These are phyloP conservation scores for Coendou prehensilis DNA, from an alignment of 2,797 vertebrate species.

Conservation along the genomic window DNA sequence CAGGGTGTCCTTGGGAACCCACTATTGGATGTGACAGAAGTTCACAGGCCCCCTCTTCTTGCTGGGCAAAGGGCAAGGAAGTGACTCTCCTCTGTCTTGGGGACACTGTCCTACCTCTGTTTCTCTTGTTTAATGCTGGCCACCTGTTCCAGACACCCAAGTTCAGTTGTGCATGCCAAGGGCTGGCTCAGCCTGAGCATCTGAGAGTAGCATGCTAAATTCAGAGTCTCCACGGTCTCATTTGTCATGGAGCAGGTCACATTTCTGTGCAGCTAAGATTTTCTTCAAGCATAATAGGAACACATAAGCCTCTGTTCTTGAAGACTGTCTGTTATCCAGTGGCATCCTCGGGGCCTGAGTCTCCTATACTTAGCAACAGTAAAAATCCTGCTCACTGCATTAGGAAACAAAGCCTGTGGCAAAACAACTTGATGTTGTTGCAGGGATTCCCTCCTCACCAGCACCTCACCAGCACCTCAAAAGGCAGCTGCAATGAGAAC, in stretches of 20 bases:
- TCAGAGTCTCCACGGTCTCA: constrained; percentile 47
- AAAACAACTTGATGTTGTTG: background rate
- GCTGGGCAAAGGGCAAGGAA: background rate
- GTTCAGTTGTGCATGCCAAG: background rate
- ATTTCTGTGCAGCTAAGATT: constrained; percentile 61
- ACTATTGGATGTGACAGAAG: background rate
- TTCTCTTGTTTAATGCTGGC: background rate
- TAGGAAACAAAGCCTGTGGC: background rate
- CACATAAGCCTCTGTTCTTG: constrained; percentile 73
- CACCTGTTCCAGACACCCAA: constrained; percentile 64
- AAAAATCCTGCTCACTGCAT: background rate
- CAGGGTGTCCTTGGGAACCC: background rate
- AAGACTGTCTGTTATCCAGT: background rate
- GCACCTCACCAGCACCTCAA: background rate
- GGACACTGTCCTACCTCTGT: background rate
- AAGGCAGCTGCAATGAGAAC: background rate
- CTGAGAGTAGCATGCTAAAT: constrained; percentile 62
- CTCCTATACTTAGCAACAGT: constrained; percentile 6
- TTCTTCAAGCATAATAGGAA: constrained; percentile 66
- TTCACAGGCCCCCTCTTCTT: background rate
- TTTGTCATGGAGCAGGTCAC: constrained; percentile 64
- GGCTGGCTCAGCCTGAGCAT: constrained; percentile 41
- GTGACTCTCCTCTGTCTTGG: background rate
- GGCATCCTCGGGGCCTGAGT: background rate
- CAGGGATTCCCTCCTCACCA: background rate